A percentile compares a stretch with the other conserved stretches of the same genome.
phyloP scores from a whole-genome alignment of 2,113 vertebrate genomes.

The Perca schrenkii region DNA sequence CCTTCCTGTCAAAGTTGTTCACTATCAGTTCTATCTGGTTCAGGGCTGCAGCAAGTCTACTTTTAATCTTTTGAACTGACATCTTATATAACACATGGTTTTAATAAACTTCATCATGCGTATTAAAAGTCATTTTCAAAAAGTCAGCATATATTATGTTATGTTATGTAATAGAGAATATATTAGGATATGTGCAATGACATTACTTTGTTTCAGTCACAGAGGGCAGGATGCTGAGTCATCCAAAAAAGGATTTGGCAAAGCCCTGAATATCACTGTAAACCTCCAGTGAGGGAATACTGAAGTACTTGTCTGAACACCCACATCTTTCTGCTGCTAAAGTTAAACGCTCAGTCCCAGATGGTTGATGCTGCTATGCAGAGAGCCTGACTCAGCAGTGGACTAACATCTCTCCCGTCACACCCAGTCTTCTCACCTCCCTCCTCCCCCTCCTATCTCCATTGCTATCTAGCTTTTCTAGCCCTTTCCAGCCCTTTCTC shows the following conservation, averaged over 20 bases:
- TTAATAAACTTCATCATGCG: not conserved
- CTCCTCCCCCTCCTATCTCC: not conserved
- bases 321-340: constrained; percentile 43
- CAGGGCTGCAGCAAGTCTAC: not conserved
- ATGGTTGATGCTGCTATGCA: constrained; percentile 74
- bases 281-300: constrained; percentile 18
- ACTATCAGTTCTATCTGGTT: not conserved
- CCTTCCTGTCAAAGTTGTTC: constrained; percentile 7
- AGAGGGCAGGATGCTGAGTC: constrained; percentile 14
- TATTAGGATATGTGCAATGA: not conserved
- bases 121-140: not conserved
- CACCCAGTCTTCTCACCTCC: constrained; percentile 7
- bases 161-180: not conserved
- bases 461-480: not conserved
- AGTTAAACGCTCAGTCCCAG: constrained; percentile 67
- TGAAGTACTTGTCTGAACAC: constrained; percentile 6
- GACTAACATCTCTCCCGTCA: constrained; percentile 40
- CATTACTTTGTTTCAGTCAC: not conserved
- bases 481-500: not conserved
- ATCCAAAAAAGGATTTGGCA: not conserved
- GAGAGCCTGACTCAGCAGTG: constrained; percentile 81
- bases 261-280: not conserved
- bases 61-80: not conserved
- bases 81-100: not conserved
- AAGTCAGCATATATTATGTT: not conserved